Evolutionary conservation across 2,797 vertebrate genomes (phyloP).

Genomic region (Todus mexicanus): DNA sequence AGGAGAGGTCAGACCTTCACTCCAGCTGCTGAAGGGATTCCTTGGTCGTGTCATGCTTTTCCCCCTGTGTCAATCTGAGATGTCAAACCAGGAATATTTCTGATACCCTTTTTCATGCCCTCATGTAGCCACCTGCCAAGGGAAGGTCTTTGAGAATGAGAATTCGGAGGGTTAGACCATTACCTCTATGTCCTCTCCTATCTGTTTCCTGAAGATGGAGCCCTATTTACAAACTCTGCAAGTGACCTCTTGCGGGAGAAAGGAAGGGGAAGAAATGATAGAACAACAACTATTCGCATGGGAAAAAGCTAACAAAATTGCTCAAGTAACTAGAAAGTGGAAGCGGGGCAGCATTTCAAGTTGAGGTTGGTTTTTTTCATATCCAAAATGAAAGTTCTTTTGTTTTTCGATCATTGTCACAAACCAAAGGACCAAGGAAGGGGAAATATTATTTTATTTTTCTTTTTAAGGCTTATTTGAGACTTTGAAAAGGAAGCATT

Average conservation of each 20-base stretch:
- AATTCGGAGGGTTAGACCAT: not conserved
- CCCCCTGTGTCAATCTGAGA: not conserved
- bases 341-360: not conserved
- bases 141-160: not conserved
- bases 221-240: not conserved
- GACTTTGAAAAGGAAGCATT: not conserved
- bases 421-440: not conserved
- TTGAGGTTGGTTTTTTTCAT: not conserved
- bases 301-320: not conserved
- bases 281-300: not conserved
- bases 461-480: not conserved
- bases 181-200: not conserved
- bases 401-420: not conserved
- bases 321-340: not conserved
- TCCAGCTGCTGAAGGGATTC: not conserved
- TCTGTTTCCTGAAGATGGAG: conserved; percentile 24
- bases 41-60: not conserved
- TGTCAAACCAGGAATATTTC: not conserved
- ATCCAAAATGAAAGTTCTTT: not conserved
- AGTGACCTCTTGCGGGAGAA: not conserved
- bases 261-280: not conserved
- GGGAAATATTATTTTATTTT: no score
- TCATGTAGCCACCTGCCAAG: not conserved
- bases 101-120: not conserved
- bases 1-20: not conserved